These are phyloP conservation scores for Ceratina australensis DNA, from an alignment of 1,140 invertebrate genomes.

Conservation along the genomic window DNA sequence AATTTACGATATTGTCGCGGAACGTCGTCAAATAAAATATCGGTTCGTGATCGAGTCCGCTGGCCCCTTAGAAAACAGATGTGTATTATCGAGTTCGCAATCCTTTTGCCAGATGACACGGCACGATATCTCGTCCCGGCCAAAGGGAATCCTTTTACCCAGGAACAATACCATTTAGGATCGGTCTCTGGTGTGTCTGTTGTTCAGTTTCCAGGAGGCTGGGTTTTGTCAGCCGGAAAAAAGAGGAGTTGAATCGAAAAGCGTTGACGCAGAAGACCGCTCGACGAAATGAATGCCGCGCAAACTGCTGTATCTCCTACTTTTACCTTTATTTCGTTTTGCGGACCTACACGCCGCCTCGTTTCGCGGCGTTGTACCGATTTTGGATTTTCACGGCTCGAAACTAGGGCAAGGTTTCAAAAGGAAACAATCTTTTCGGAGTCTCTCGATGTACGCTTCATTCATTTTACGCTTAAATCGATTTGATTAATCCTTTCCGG, in stretches of 20 bases:
- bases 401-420: neutral
- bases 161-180: slow-evolving; percentile 20
- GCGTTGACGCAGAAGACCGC: slow-evolving; percentile 18
- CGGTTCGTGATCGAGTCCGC: too few species aligned
- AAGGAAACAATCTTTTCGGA: too few species aligned
- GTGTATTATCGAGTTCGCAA: neutral
- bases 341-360: neutral
- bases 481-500: too few species aligned
- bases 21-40: too few species aligned
- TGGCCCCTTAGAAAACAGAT: too few species aligned
- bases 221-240: neutral
- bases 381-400: too few species aligned
- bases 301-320: neutral
- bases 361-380: neutral
- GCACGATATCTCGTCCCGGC: neutral
- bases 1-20: too few species aligned
- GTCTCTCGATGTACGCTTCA: too few species aligned
- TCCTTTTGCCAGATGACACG: neutral
- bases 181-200: neutral
- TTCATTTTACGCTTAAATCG: too few species aligned
- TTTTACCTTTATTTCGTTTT: neutral
- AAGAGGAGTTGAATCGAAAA: slow-evolving; percentile 27
- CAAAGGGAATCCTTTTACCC: neutral
- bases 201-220: neutral
- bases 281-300: slow-evolving; percentile 15